Base-by-base conservation (phyloP, 2,113 vertebrate genomes). In the Nycticorax nycticorax region DNA sequence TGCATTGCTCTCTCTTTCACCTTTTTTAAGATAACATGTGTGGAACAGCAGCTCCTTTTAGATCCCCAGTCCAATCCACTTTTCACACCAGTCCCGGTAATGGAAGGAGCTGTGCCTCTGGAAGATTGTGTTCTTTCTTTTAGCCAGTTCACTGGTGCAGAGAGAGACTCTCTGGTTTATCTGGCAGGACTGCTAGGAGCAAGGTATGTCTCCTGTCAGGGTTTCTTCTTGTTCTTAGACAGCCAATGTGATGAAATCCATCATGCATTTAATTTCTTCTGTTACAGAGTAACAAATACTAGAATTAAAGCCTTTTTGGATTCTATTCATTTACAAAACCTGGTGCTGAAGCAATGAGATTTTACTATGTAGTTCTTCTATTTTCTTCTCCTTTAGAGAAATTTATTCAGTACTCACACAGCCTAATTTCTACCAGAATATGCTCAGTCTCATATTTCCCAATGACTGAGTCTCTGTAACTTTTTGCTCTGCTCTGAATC, bases 61-160 rank as follows among this genome's bases (percentile, higher is more conserved):
- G 98, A 98, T 37, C 97, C 99, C 28, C 96, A 79, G 12, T 98
- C 98, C 69, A 99, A 98, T 97, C 98, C 99, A 35, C 97, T 99
- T 83, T 99, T 99, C 97, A 98, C 98, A 9, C 99, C 99, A 30
- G 97, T 99, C n/a, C 92, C 98, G 27, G 95, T 99, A 89, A 98
- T 98, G 98, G 98, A 99, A 75, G 99, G 98, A 94, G 81, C 90
- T 83, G 95, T 96, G 37, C 99, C 99, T 53, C 98, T 99, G 84
- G 97, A 96, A 64, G 96, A 94, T 37, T 99, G 99, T 68, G 98
- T 99, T 52, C 98, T 99, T 76, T 99, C 99, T 6, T 98, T 99
- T 94, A 99, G 99, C 90, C 99, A 99, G 94, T 99, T 99, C 97
- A 98, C 93, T 7, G 99, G 99, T 85, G 98, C 98, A 27, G 99